Percentiles rank a stretch among this genome's conserved stretches.
Evolutionary conservation across 2,797 vertebrate species (phyloP).

Genomic region (Enteromius trimaculatus): DNA sequence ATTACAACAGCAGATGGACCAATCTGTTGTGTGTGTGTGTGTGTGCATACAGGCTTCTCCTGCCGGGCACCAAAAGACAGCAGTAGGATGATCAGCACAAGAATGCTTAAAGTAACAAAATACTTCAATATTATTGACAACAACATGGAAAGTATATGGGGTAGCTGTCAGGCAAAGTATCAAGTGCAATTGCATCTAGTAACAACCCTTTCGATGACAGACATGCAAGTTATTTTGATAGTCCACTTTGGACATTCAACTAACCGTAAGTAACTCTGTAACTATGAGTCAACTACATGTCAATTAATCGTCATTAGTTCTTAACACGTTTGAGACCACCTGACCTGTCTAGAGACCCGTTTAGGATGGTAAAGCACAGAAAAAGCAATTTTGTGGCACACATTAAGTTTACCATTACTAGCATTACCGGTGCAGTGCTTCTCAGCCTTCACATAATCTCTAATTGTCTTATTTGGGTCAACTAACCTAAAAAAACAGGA

Average conservation of each 20-base stretch:
- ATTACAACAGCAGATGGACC: constrained; percentile 60
- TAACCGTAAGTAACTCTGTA: too few relatives aligned
- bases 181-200: background rate
- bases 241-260: too few relatives aligned
- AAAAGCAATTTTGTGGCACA: background rate
- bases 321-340: background rate
- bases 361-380: background rate
- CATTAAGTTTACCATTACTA: background rate
- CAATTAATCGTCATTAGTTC: too few relatives aligned
- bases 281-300: too few relatives aligned
- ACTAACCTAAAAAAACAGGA: constrained; percentile 19
- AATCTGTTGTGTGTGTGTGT: constrained; percentile 41
- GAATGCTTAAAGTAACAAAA: constrained; percentile 47
- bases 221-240: background rate
- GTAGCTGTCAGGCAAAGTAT: constrained; percentile 17
- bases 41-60: constrained; percentile 22
- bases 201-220: background rate
- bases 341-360: background rate
- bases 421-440: background rate
- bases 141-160: constrained; percentile 26
- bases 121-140: constrained; percentile 6
- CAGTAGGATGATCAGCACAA: constrained; percentile 29
- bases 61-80: constrained; percentile 42
- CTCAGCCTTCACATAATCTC: background rate
- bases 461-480: constrained; percentile 5